Evolutionary conservation across 1,140 invertebrate species (phyloP), one percentile per base, ranked within the genome.

Genomic region (Cyphomyrmex costatus): DNA sequence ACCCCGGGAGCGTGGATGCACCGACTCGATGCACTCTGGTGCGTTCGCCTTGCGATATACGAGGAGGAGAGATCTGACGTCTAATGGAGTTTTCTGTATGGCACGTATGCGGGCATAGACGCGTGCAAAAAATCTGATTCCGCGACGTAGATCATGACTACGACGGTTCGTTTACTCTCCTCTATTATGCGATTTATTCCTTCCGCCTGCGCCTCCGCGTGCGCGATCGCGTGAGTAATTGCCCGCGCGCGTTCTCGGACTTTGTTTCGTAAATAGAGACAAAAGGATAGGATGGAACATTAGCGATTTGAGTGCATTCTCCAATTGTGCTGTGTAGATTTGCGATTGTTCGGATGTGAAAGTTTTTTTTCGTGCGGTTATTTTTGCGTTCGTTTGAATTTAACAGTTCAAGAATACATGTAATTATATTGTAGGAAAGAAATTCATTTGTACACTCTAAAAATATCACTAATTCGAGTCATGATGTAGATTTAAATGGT

Each of bases 81-180:
- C 86, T 88, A 90, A 88, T 88, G 89, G 86, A 90, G 85, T 86
- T 89, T 89, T 86, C 88, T 89, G 8, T 74, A 36, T 24, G 56
- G 51, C 76, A 42, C 36, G 56, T 80, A 86, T 87, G 86, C 88
- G 65, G 65, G 65, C 36, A 89, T 80, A 80, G 82, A 65, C 24
- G 51, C 85, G 65, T 27, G 53, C 70, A 74, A 73, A 77, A 91
- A 85, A 65, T 65, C 46, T 6, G 82, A 85, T 85, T 85, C 82
- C 73, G 74, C 82, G 73, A 65, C 82, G 60, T 85, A 85, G 63
- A 85, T 85, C 76, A 74, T 80, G 30, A 58, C 83, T 68, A 65
- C 76, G 76, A 86, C 36, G 84, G 86, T 77, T 87, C 82, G 66
- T 85, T 70, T 66, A 74, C 79, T 87, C 86, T 87, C 49, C 51